These are phyloP conservation scores for Hydrotaea cyrtoneurina DNA, from an alignment of 2,888 invertebrate species.

Conservation along the genomic window DNA sequence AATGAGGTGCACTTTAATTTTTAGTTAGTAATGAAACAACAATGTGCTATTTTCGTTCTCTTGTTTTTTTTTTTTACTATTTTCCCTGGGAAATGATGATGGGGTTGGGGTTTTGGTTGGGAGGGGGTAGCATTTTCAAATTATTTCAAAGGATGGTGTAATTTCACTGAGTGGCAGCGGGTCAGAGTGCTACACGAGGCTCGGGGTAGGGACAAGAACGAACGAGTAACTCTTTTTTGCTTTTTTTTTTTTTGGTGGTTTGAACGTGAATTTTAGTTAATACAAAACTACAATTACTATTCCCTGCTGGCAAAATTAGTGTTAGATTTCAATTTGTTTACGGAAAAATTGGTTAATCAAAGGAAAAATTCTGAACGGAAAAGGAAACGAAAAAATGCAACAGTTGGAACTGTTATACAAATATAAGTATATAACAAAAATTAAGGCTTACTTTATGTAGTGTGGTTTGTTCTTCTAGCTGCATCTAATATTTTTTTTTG, in stretches of 20 bases:
- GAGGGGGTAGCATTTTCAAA: neutral
- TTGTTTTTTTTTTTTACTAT: conserved; percentile 4
- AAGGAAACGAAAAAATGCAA: conserved; percentile 24
- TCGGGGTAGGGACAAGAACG: neutral
- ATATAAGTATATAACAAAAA: conserved; percentile 62
- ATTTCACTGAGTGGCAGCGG: neutral
- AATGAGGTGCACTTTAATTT: conserved; percentile 34
- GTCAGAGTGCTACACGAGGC: neutral
- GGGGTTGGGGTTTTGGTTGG: neutral
- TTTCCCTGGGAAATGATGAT: too few species aligned
- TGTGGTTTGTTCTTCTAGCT: conserved; percentile 80
- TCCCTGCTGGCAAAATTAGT: conserved; percentile 69
- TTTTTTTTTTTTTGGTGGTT: neutral
- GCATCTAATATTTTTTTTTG: conserved; percentile 74
- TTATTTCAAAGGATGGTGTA: conserved; percentile 5
- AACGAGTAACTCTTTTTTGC: neutral
- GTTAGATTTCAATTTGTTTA: conserved; percentile 47
- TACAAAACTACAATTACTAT: conserved; percentile 44
- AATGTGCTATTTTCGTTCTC: conserved; percentile 7
- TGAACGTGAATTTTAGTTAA: conserved; percentile 15
- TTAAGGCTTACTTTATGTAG: conserved; percentile 79
- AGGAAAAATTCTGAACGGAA: conserved; percentile 19
- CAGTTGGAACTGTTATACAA: conserved; percentile 34
- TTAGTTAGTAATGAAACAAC: conserved; percentile 29
- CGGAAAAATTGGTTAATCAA: conserved; percentile 19